Evolutionary conservation across 2,113 vertebrate species (phyloP), one percentile per base, ranked within the genome.

Genomic region (Erythrocercus mccallii): DNA sequence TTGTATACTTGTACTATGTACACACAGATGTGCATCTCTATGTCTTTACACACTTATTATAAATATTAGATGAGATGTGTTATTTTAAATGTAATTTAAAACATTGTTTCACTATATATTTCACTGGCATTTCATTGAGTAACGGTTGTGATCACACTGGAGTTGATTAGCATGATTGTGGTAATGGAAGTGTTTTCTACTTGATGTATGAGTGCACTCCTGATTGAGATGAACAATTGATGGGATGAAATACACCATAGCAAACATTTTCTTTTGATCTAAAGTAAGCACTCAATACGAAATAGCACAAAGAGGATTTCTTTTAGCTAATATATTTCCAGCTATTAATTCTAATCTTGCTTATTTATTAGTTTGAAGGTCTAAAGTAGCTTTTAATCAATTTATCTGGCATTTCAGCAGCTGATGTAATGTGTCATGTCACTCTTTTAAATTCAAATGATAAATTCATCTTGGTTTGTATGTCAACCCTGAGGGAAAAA

Each of bases 381-480:
- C 58, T 56, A 37, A 81, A 57, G 69, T 71, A 85, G 53, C 37
- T 92, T 89, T 81, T 71, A 87, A 68, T 74, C 40, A 38, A 61
- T 69, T 81, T 93, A 30, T 76, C 54, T 82, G n/a, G 40, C 10
- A 15, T 89, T 94, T 94, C 38, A 85, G 66, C 25, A 54, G 80
- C 87, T 79, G 53, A 35, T 69, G 23, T 71, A 91, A 64, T 65
- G 65, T 35, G 23, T 65, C 57, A 13, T 86, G 53, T 71, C 57
- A 66, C 38, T 77, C 60, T 86, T 95, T 74, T 78, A 74, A 92
- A 94, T 86, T 92, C 33, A 56, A 89, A 51, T 78, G 77, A 80
- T 73, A 62, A 58, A 60, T 90, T 89, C 3, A 28, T 64, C 47
- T 92, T 33, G 14, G 9, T 91, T 89, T 84, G 4, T 78, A 9